A percentile compares a stretch with the other conserved stretches of the same genome.
phyloP scores from a whole-genome alignment of 2,888 invertebrate genomes.

The Cetonia aurata region DNA sequence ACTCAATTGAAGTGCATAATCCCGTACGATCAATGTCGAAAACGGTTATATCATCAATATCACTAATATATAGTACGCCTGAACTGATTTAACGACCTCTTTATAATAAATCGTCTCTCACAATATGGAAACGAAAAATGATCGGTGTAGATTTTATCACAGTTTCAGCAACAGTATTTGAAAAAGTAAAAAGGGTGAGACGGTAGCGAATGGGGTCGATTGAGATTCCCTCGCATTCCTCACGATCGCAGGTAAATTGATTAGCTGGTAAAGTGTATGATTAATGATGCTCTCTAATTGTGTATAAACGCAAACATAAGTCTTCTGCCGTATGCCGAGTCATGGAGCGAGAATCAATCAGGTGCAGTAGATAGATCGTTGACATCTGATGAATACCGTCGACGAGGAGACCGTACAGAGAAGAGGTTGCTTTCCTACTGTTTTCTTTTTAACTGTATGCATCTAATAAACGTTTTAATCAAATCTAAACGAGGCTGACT shows the following conservation, averaged over 20 bases:
- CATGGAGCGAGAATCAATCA: constrained; percentile 52
- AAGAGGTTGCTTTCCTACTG: too few relatives aligned
- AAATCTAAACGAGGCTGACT: constrained; percentile 4
- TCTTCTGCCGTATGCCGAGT: constrained; percentile 46
- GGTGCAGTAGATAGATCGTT: constrained; percentile 47
- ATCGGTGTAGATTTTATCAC: constrained; percentile 20
- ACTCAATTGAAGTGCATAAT: too few relatives aligned
- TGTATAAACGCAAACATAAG: constrained; percentile 51
- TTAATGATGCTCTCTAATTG: constrained; percentile 53
- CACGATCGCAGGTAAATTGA: constrained; percentile 44
- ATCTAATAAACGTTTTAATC: constrained; percentile 46
- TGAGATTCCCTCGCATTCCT: constrained; percentile 38
- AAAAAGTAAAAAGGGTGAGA: constrained; percentile 29
- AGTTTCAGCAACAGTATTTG: neutral
- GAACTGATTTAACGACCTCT: too few relatives aligned
- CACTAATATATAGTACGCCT: too few relatives aligned
- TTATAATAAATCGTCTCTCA: neutral
- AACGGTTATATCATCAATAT: too few relatives aligned
- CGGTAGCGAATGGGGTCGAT: constrained; percentile 33
- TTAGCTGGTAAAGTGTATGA: constrained; percentile 49
- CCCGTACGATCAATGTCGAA: too few relatives aligned
- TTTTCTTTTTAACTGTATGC: constrained; percentile 10
- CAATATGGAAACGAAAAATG: constrained; percentile 21
- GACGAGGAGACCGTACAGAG: constrained; percentile 12
- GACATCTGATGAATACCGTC: constrained; percentile 50